Evolutionary conservation across 2,113 vertebrate genomes (phyloP), one percentile per base, ranked within the genome.

Genomic region (Neodon shergylaensis): DNA sequence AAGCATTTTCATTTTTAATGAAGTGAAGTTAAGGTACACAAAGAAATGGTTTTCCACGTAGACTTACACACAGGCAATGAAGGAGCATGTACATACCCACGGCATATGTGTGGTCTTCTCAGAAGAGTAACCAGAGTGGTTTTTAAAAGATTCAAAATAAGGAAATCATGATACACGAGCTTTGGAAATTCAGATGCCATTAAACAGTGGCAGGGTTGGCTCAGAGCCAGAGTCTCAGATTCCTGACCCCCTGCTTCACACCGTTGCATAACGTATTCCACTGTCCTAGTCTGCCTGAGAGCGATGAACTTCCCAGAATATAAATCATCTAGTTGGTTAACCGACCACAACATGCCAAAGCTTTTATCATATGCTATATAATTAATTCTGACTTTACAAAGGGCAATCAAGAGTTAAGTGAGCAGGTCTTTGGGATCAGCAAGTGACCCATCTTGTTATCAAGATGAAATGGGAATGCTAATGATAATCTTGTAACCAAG

Each of bases 401-500:
- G 88, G 96, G 42, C 94, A 94, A 85, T 94, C 90, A 97, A 82
- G 36, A 47, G 81, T 95, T 96, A 96, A 96, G 33, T 68, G 68
- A 83, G 54, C 36, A 85, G 94, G 88, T 96, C 90, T 85, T 93
- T 82, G 66, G 42, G 94, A 93, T 98, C 82, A 85, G 85, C 96
- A 90, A 92, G 42, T 98, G 96, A 93, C 92, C 96, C 93, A 89
- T 94, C 95, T 97, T 97, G 93, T 94, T 98, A 96, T 97, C 97
- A 96, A 96, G 95, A 97, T 97, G 94, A 96, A 98, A 92, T 61
- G 77, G 84, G 77, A 95, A 97, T 97, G 92, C 95, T 97, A 96
- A 97, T 93, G 88, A 97, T 97, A 98, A 97, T 96, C 94, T 92
- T 97, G 92, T 96, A 97, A 97, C 96, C 81, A 94, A 96, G 88